Conservation (phyloP, 2,888 invertebrate species). For the Ctena decussata region DNA sequence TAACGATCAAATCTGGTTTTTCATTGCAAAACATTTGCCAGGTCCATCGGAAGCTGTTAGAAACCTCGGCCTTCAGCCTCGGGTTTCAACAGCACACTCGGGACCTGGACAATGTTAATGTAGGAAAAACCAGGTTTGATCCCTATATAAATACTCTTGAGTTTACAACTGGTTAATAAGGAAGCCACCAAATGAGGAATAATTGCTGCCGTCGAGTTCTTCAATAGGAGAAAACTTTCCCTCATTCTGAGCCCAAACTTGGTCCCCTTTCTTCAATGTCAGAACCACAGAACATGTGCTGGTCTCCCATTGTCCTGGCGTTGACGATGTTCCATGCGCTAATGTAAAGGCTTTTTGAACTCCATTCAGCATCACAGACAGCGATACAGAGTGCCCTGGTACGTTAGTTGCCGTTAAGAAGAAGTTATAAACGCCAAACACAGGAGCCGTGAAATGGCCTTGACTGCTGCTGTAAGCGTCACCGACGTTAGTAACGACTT, state of each 20-base stretch:
- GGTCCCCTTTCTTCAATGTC: constrained; percentile 31
- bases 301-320: constrained; percentile 41
- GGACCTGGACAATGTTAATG: too few species aligned
- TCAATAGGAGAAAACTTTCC: constrained; percentile 44
- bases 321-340: constrained; percentile 34
- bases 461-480: constrained; percentile 22
- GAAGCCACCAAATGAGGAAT: constrained; percentile 48
- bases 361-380: constrained; percentile 45
- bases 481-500: constrained; percentile 42
- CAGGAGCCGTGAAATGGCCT: constrained; percentile 45
- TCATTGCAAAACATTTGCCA: too few species aligned
- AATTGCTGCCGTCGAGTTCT: constrained; percentile 42
- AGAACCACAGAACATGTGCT: constrained; percentile 33
- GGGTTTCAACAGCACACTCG: too few species aligned
- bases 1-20: too few species aligned
- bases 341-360: constrained; percentile 1
- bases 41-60: too few species aligned
- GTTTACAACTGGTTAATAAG: constrained; percentile 13
- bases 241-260: constrained; percentile 60
- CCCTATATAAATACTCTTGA: too few species aligned
- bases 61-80: too few species aligned
- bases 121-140: too few species aligned
- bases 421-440: constrained; percentile 48
- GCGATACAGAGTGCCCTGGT: constrained; percentile 39
- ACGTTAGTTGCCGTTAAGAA: constrained; percentile 44